Conservation (phyloP, 2,888 invertebrate species). For the Ornithoptera alexandrae region DNA sequence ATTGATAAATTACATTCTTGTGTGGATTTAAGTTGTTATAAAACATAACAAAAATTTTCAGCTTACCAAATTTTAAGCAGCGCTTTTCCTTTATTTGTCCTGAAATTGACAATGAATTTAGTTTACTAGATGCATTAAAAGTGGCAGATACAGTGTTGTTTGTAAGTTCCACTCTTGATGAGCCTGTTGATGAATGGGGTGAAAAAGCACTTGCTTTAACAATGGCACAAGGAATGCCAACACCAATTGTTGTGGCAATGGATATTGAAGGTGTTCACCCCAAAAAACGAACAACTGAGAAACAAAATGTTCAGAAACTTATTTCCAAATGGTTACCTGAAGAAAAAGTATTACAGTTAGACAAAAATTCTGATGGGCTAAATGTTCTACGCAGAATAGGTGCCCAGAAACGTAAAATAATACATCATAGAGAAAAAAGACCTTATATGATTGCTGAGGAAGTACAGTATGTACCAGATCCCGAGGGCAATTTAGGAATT, state of each 20-base stretch:
- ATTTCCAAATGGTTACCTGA: slow-evolving; percentile 88
- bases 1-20: background rate
- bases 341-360: slow-evolving; percentile 89
- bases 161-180: slow-evolving; percentile 86
- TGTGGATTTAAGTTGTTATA: background rate
- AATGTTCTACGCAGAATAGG: slow-evolving; percentile 85
- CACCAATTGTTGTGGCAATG: slow-evolving; percentile 86
- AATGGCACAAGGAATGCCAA: slow-evolving; percentile 90
- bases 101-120: slow-evolving; percentile 85
- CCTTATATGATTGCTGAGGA: slow-evolving; percentile 92
- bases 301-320: slow-evolving; percentile 82
- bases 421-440: slow-evolving; percentile 87
- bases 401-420: slow-evolving; percentile 87
- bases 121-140: slow-evolving; percentile 89
- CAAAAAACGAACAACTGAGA: slow-evolving; percentile 85
- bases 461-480: slow-evolving; percentile 81
- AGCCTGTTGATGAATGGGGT: slow-evolving; percentile 89
- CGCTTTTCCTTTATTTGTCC: slow-evolving; percentile 91
- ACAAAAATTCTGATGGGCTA: slow-evolving; percentile 87
- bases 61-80: slow-evolving; percentile 92
- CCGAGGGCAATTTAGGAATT: slow-evolving; percentile 79
- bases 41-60: slow-evolving; percentile 44
- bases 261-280: slow-evolving; percentile 86
- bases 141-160: slow-evolving; percentile 92
- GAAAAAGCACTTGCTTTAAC: slow-evolving; percentile 87